Conservation (phyloP, 35 echinoderm and acorn worm species). For the Apostichopus japonicus region DNA sequence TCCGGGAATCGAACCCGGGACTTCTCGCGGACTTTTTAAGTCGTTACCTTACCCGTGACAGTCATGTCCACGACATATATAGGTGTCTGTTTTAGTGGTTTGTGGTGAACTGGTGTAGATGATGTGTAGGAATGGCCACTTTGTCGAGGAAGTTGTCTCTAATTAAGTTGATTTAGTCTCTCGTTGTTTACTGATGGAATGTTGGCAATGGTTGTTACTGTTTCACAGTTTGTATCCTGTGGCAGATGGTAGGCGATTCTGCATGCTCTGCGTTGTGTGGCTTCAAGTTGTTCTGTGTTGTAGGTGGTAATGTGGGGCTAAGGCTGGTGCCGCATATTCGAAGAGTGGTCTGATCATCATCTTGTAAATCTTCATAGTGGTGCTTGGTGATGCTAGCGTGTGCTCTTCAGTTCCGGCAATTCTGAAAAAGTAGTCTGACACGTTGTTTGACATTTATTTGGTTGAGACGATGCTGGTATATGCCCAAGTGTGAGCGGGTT, state of each 20-base stretch:
- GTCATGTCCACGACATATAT: background rate
- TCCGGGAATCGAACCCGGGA: no score
- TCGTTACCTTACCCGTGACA: no score
- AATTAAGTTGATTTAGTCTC: background rate
- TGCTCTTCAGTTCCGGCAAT: background rate
- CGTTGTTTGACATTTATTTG: background rate
- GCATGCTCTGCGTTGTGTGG: background rate
- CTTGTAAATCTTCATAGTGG: slow-evolving; percentile 32
- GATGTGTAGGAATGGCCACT: background rate
- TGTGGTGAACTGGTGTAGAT: background rate
- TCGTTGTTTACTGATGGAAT: background rate
- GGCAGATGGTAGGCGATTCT: slow-evolving; percentile 7
- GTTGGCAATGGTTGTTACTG: background rate
- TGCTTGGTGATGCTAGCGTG: background rate
- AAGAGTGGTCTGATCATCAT: background rate
- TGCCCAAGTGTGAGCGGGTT: no score
- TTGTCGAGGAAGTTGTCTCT: background rate
- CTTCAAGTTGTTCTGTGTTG: background rate
- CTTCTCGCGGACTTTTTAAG: no score
- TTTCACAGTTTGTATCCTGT: background rate
- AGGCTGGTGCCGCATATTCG: slow-evolving; percentile 34
- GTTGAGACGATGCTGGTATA: background rate
- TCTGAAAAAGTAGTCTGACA: background rate
- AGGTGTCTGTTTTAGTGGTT: background rate
- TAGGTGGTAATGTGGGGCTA: background rate